These are phyloP conservation scores for Drosophila atroscutellata DNA, from an alignment of 2,888 invertebrate species.

Conservation along the genomic window DNA sequence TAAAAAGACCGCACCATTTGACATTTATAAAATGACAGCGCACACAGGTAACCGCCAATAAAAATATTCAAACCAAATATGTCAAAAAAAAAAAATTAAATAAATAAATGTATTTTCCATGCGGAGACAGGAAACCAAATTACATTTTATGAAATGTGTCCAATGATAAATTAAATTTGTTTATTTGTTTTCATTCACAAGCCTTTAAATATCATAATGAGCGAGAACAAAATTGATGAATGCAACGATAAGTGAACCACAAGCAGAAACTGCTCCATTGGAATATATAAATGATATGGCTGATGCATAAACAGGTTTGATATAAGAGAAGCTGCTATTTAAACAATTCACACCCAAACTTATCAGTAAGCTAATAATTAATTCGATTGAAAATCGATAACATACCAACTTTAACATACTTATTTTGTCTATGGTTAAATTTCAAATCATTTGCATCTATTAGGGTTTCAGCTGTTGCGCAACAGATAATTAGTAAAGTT, in stretches of 20 bases:
- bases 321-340: background rate
- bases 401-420: background rate
- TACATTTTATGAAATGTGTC: conserved; percentile 38
- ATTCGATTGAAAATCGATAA: background rate
- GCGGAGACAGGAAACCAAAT: conserved; percentile 38
- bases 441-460: background rate
- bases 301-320: background rate
- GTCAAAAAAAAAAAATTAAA: conserved; percentile 13
- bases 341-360: background rate
- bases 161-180: conserved; percentile 57
- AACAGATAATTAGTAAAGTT: background rate
- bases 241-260: background rate
- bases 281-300: background rate
- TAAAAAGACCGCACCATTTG: conserved; percentile 63
- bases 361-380: background rate
- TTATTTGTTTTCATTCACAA: conserved; percentile 53
- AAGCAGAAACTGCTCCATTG: conserved; percentile 1
- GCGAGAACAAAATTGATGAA: background rate
- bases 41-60: conserved; percentile 69
- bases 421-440: background rate
- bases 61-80: conserved; percentile 56
- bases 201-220: conserved; percentile 33
- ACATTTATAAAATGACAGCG: conserved; percentile 37
- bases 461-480: background rate
- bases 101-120: conserved; percentile 9